phyloP scores from a whole-genome alignment of 2,113 vertebrate species.

The Columba janthina region DNA sequence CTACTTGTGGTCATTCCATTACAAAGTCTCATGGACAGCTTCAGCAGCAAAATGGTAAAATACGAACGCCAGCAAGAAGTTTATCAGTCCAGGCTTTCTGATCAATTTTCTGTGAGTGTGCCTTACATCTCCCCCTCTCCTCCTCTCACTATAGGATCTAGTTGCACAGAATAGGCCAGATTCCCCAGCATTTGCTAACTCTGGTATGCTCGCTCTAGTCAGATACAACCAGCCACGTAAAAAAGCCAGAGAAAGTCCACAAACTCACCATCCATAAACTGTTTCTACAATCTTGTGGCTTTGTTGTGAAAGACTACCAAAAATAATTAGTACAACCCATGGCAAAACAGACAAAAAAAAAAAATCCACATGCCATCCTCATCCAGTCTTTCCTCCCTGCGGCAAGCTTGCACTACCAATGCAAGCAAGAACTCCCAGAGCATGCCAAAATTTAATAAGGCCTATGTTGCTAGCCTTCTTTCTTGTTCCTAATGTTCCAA shows the following conservation, averaged over 20 bases:
- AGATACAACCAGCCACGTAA: neutral
- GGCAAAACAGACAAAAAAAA: neutral
- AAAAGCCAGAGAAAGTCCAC: neutral
- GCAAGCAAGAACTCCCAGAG: neutral
- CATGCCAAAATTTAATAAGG: neutral
- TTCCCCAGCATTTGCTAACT: too few species aligned
- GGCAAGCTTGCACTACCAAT: neutral
- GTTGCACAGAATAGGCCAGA: neutral
- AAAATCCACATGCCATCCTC: neutral
- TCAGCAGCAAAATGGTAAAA: neutral
- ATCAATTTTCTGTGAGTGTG: neutral
- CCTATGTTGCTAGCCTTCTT: neutral
- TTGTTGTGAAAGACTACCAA: neutral
- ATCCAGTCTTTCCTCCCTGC: neutral
- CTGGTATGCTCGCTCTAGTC: neutral
- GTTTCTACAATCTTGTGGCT: neutral
- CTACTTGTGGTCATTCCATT: neutral
- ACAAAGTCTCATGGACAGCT: neutral
- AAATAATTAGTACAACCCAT: neutral
- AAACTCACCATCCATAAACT: fast-evolving
- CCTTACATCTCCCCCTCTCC: neutral
- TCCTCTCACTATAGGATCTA: neutral
- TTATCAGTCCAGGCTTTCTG: neutral
- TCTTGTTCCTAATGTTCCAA: neutral
- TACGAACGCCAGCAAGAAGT: neutral